Percentiles rank a stretch among this genome's conserved stretches.
phyloP scores from a whole-genome alignment of 2,113 vertebrate genomes.

The Spea multiplicata region DNA sequence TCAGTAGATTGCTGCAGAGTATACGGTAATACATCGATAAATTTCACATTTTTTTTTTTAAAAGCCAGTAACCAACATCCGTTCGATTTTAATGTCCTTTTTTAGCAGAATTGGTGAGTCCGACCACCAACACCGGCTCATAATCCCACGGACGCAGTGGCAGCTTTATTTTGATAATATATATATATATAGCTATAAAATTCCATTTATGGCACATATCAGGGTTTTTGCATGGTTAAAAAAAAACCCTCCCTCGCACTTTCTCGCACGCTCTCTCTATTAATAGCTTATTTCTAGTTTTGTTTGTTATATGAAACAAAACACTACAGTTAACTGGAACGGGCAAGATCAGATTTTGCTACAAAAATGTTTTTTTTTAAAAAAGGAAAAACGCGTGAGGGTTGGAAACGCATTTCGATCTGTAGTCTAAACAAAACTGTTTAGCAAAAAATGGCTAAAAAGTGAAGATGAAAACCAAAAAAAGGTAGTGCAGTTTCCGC shows the following conservation, averaged over 20 bases:
- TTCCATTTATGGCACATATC: constrained; percentile 29
- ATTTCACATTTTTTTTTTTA: constrained; percentile 62
- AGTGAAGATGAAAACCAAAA: constrained; percentile 37
- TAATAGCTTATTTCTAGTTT: neutral
- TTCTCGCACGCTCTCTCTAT: too few species aligned
- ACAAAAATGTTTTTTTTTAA: constrained; percentile 16
- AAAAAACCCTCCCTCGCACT: neutral
- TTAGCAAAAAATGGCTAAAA: constrained; percentile 3
- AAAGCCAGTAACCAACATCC: constrained; percentile 6
- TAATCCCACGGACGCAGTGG: neutral
- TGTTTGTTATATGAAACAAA: constrained; percentile 27
- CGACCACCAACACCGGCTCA: neutral
- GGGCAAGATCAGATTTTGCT: constrained; percentile 26
- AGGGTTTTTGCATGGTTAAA: constrained; percentile 1
- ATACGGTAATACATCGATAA: constrained; percentile 51
- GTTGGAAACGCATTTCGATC: constrained; percentile 58
- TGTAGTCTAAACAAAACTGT: constrained; percentile 49
- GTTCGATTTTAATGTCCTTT: constrained; percentile 10
- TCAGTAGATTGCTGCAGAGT: constrained; percentile 72
- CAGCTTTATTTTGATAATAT: neutral
- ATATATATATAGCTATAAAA: constrained; percentile 12
- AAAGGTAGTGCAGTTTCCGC: constrained; percentile 66
- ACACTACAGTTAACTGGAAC: constrained; percentile 31
- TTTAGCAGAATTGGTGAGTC: constrained; percentile 14
- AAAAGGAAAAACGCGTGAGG: constrained; percentile 53